Conservation (phyloP, 1,140 invertebrate genomes). For the Drosophila azteca region DNA sequence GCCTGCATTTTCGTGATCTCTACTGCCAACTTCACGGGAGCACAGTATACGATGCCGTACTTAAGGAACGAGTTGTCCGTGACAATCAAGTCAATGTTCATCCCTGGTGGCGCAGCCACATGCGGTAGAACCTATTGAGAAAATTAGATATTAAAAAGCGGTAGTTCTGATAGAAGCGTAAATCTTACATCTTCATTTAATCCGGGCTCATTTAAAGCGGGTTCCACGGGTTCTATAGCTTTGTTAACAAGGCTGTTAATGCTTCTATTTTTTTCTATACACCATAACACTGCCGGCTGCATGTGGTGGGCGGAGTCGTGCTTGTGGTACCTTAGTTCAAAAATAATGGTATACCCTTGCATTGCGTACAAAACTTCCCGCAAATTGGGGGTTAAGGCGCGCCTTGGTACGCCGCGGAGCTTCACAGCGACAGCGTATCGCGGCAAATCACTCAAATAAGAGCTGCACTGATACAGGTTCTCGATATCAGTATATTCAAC, state of each 20-base stretch:
- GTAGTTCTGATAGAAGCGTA: background rate
- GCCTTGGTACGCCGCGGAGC: conserved; percentile 57
- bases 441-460: conserved; percentile 33
- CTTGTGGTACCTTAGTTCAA: conserved; percentile 53
- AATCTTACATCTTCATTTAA: conserved; percentile 45
- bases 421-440: conserved; percentile 64
- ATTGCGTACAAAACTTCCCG: conserved; percentile 58
- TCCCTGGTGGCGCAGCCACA: conserved; percentile 49
- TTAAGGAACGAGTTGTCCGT: conserved; percentile 70
- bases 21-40: conserved; percentile 40
- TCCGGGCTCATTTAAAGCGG: conserved; percentile 22
- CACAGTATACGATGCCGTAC: conserved; percentile 66
- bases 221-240: conserved; percentile 49
- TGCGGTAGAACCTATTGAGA: conserved; percentile 48
- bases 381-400: conserved; percentile 51
- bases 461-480: conserved; percentile 52
- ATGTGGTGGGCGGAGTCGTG: conserved; percentile 44
- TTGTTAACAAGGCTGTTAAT: conserved; percentile 63
- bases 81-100: conserved; percentile 56
- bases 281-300: conserved; percentile 52
- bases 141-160: background rate
- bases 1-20: conserved; percentile 64
- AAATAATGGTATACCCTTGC: conserved; percentile 16
- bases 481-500: conserved; percentile 51
- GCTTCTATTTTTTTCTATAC: conserved; percentile 46